These are phyloP conservation scores for Liposcelis brunnea DNA, from an alignment of 2,888 invertebrate species.

Conservation along the genomic window DNA sequence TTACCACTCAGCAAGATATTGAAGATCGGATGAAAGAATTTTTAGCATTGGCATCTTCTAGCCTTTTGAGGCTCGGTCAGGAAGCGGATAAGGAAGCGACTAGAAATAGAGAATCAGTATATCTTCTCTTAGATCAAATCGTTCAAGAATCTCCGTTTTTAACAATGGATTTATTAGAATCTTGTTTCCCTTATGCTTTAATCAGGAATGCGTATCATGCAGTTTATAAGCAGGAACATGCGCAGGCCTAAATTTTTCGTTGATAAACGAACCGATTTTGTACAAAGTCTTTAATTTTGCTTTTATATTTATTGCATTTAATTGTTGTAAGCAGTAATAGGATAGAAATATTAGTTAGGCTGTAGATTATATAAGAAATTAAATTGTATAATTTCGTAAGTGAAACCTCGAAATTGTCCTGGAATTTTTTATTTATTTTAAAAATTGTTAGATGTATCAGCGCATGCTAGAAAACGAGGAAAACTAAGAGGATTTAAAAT, in stretches of 20 bases:
- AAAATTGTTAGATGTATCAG: too few relatives aligned
- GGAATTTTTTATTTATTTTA: too few relatives aligned
- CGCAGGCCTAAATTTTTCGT: conserved; percentile 23
- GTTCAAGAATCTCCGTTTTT: conserved; percentile 96
- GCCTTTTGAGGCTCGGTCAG: conserved; percentile 81
- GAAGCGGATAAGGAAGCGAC: conserved; percentile 90
- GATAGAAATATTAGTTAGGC: too few relatives aligned
- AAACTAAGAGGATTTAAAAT: too few relatives aligned
- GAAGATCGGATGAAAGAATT: conserved; percentile 82
- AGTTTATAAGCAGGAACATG: conserved; percentile 78
- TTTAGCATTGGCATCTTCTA: conserved; percentile 81
- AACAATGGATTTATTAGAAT: conserved; percentile 96
- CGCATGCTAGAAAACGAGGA: too few relatives aligned
- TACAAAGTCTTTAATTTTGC: too few relatives aligned
- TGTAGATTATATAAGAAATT: too few relatives aligned
- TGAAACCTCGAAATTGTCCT: too few relatives aligned
- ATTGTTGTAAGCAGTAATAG: too few relatives aligned
- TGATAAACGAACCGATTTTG: too few relatives aligned
- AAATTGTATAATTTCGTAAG: too few relatives aligned
- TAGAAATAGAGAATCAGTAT: conserved; percentile 89
- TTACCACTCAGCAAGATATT: conserved; percentile 90
- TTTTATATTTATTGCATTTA: too few relatives aligned
- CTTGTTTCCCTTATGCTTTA: conserved; percentile 96
- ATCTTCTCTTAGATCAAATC: conserved; percentile 84
- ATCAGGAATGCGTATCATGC: conserved; percentile 96